Base-by-base conservation (phyloP, 2,797 vertebrate species). In the Alcedo quadribrachys region DNA sequence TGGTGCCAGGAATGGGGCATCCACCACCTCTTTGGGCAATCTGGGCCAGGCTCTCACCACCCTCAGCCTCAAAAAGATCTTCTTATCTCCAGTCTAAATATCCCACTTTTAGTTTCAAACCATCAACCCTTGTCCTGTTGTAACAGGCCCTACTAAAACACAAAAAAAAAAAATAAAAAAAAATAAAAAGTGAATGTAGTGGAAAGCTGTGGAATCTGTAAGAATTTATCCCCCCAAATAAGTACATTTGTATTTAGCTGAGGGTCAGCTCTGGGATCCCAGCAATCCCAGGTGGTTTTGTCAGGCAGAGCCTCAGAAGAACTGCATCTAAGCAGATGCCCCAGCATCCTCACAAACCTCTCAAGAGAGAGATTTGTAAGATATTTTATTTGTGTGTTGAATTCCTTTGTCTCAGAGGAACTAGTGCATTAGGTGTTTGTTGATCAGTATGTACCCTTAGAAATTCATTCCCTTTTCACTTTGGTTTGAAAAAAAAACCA, bases 401-500 rank as follows among this genome's bases (percentile, higher is more conserved):
- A 24, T 54, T 60, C 67, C 76, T 95, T 91, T 94, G 74, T 89
- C 73, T 76, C 85, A 13, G 70, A 75, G 76, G 60, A 60, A 1
- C 55, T 9, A 67, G 32, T 7, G 1, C 13, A 0, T 6, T 30
- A 21, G 43, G 4, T 48, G 53, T 21, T 24, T 57, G 57, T 24
- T 17, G 45, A 18, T 57, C 57, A 45, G 48, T 33, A 43, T 14
- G 77, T 17, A 67, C 28, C 77, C 51, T 60, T 63, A 71, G 67
- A 57, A 92, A 89, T 37, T 25, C 2, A 8, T 82, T 80, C 55
- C 8, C 7, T 83, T 83, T 88, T 70, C 15, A 15, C 60, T 55
- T 63, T 2, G 3, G 7, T 53, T 85, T 33, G 9, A 6, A 4
- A 17, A 43, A 35, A 71, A 16, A n/a, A 32, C 15, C 20, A 63